Evolutionary conservation across 2,113 vertebrate species (phyloP), one percentile per base, ranked within the genome.

Genomic region (Morone saxatilis): DNA sequence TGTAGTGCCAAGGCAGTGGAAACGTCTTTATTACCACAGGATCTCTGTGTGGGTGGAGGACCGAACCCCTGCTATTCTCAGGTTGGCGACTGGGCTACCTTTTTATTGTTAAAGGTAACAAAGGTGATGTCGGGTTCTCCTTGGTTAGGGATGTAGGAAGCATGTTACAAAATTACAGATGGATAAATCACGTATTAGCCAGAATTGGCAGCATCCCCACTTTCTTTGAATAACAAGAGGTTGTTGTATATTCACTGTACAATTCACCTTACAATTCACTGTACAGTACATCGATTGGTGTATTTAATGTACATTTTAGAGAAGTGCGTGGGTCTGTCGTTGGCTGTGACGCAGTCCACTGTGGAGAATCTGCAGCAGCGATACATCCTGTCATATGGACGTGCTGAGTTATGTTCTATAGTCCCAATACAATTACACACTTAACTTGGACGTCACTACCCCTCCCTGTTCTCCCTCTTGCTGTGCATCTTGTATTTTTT

Each of bases 41-140:
- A 54, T 20, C 73, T 80, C 7, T 83, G 81, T 63, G 86, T 91
- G 75, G 83, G 88, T 77, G 78, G 68, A 77, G 85, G 66, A 65
- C 61, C 6, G 40, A 78, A 51, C 31, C 56, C 53, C 45, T 69
- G 75, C 84, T 86, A 63, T 41, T 86, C 67, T 62, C 48, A 75
- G 72, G 71, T 59, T 45, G 59, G 60, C 54, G 84, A 51, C 77
- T 78, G 69, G 25, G 74, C 43, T 48, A 81, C 50, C 50, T 80
- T 60, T 78, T 80, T 53, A 71, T 72, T 89, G 48, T 43, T 60
- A 9, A 53, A 68, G 45, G 56, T 61, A 76, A 71, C 63, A 68
- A 25, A 75, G 71, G 61, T 51, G 20, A 56, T 41, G 47, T 48
- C 43, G 20, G 70, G 7, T 22, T 48, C 16, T 66, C 20, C 22